Conservation (phyloP, 2,113 vertebrate genomes). For the Periophthalmus modestus region DNA sequence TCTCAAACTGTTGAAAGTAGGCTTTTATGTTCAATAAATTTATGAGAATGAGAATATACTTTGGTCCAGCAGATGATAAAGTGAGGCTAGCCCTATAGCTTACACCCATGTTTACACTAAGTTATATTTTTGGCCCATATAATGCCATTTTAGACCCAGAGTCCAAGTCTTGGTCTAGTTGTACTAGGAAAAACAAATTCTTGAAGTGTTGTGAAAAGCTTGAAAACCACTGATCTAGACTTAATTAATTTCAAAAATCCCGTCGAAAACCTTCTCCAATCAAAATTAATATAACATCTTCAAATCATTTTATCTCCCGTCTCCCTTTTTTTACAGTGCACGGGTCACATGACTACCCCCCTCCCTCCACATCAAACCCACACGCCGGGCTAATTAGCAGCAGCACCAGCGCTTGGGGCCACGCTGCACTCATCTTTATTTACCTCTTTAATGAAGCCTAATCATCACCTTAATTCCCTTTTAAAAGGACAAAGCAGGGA, state of each 20-base stretch:
- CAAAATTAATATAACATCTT: not conserved
- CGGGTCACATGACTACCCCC: conserved; percentile 31
- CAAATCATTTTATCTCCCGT: not conserved
- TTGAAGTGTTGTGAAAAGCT: not conserved
- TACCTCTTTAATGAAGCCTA: conserved; percentile 70
- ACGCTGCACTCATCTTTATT: conserved; percentile 58
- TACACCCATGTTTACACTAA: too few relatives aligned
- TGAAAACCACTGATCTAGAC: too few relatives aligned
- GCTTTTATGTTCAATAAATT: too few relatives aligned
- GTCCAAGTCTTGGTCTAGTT: too few relatives aligned
- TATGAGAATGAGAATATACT: too few relatives aligned
- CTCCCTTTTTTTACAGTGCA: not conserved
- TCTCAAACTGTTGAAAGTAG: not conserved
- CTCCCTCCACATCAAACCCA: conserved; percentile 61
- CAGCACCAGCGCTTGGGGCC: conserved; percentile 47
- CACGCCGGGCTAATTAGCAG: conserved; percentile 68
- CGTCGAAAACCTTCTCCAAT: not conserved
- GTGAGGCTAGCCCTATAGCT: too few relatives aligned
- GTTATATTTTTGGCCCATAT: too few relatives aligned
- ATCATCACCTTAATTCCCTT: conserved; percentile 66
- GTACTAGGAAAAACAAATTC: too few relatives aligned
- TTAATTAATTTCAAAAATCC: not conserved
- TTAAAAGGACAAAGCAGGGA: conserved; percentile 58
- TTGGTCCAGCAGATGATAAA: too few relatives aligned
- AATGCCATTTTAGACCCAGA: too few relatives aligned